Evolutionary conservation across 1,140 invertebrate genomes (phyloP), one percentile per base, ranked within the genome.

Genomic region (Meloidogyne exigua): DNA sequence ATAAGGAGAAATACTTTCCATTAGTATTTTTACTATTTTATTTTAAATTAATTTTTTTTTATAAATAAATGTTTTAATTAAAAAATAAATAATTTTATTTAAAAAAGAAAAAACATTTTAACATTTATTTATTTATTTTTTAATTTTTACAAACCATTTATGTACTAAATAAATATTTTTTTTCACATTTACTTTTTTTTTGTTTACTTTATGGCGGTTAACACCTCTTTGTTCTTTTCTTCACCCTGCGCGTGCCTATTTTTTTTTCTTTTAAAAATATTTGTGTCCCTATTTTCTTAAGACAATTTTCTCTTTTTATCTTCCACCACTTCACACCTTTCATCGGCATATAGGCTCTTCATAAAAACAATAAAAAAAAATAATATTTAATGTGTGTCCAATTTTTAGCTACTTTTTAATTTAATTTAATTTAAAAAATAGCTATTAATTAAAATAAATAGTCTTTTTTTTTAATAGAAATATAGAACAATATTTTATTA

Each of bases 91-190:
- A 49, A 18, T 49, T 49, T 49, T 18, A 49, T 3, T 32, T 32
- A 32, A 32, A 32, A 32, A 32, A 32, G 7, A 32, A 32, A 32
- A 32, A 32, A 32, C 28, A 32, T 3, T 3, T n/a, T 32, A 32
- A 57, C 18, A 18, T 18, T 57, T n/a, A 57, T 9, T 7, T 57
- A n/a, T 57, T 57, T n/a, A n/a, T 57, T 57, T 57, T 57, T 5
- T 9, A n/a, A n/a, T 57, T 57, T 57, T n/a, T n/a, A n/a, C 9
- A 57, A n/a, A 57, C 49, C 49, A 57, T 57, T 57, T 57, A 57
- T 57, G 49, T 57, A 57, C 49, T 57, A 57, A 57, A n/a, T 39
- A 57, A 57, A 57, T 57, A 57, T 57, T 57, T 44, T 44, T 18
- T 44, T 1, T 11, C 28, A 3, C 7, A 3, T 32, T 3, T 32